Conservation (phyloP, 2,888 invertebrate genomes). For the Cerastoderma edule region DNA sequence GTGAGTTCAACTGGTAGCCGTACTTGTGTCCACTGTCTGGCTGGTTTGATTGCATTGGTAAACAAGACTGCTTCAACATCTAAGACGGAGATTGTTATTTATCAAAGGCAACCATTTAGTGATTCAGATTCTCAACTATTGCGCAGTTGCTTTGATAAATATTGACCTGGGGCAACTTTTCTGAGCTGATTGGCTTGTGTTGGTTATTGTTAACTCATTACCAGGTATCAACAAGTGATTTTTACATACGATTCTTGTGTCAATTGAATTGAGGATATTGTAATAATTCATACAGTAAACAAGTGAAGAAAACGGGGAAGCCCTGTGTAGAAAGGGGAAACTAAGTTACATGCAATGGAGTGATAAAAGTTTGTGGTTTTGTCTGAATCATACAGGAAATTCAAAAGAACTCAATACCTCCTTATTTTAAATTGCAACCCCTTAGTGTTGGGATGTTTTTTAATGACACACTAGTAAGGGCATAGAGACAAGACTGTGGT, state of each 20-base stretch:
- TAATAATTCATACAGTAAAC: slow-evolving; percentile 3
- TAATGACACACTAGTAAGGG: neutral
- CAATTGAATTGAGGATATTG: neutral
- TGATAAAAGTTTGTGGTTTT: slow-evolving; percentile 11
- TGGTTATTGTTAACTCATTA: too few species aligned
- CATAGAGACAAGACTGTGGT: neutral
- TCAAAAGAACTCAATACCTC: neutral
- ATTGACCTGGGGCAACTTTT: too few species aligned
- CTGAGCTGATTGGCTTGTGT: too few species aligned
- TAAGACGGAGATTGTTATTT: neutral
- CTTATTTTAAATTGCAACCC: too few species aligned
- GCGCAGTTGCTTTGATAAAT: too few species aligned
- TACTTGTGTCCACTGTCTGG: slow-evolving; percentile 13
- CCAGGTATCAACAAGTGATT: too few species aligned
- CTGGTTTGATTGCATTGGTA: too few species aligned
- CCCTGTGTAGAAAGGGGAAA: too few species aligned
- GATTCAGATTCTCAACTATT: neutral
- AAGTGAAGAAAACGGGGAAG: too few species aligned
- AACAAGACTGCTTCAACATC: neutral
- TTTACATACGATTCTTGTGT: too few species aligned
- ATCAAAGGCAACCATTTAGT: neutral
- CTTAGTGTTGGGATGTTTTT: too few species aligned
- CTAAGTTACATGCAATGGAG: slow-evolving; percentile 20
- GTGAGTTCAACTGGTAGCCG: slow-evolving; percentile 41
- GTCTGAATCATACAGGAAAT: slow-evolving; percentile 41